Evolutionary conservation across 2,113 vertebrate species (phyloP), one percentile per base, ranked within the genome.

Genomic region (Tachysurus fulvidraco): DNA sequence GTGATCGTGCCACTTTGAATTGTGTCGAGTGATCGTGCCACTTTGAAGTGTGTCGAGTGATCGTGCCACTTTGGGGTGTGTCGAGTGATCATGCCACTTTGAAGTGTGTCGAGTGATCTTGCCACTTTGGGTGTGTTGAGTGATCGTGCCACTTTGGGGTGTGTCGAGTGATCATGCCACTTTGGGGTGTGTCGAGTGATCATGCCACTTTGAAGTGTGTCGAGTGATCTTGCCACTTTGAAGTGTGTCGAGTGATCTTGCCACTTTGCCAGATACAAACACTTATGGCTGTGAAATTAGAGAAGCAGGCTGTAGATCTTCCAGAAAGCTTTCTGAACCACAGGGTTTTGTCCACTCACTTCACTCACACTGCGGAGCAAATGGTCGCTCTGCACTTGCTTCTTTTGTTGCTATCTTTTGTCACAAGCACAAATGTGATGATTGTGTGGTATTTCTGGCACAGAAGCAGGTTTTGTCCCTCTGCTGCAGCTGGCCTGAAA

Each of bases 371-470:
- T 81, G 23, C 73, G 78, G 60, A 46, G 12, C 46, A 80, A 81
- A 86, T 80, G 54, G 46, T 4, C 80, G 83, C 21, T 9, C 23
- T 65, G 23, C 14, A 44, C 71, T 54, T 83, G 12, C 77, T 50
- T 77, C 55, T 41, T 65, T 87, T 77, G n/a, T 81, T 57, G 77
- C 50, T 8, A 46, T 78, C 12, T 85, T 81, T 80, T 69, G 30
- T 83, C 81, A 62, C 4, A 41, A 55, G 55, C 46, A 85, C 28
- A 57, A 57, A 83, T 67, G 86, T 54, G 71, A n/a, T 0, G 23
- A 83, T 52, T 83, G 41, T 64, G 46, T 14, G 54, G 2, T 83
- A 65, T 62, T 83, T 60, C 80, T 65, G 80, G 59, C 60, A 17
- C 59, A 69, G 50, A 79, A 83, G 28, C 41, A 16, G 80, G 14